A percentile compares a stretch with the other conserved stretches of the same genome.
Evolutionary conservation across 2,113 vertebrate species (phyloP).

Genomic region (Entelurus aequoreus): DNA sequence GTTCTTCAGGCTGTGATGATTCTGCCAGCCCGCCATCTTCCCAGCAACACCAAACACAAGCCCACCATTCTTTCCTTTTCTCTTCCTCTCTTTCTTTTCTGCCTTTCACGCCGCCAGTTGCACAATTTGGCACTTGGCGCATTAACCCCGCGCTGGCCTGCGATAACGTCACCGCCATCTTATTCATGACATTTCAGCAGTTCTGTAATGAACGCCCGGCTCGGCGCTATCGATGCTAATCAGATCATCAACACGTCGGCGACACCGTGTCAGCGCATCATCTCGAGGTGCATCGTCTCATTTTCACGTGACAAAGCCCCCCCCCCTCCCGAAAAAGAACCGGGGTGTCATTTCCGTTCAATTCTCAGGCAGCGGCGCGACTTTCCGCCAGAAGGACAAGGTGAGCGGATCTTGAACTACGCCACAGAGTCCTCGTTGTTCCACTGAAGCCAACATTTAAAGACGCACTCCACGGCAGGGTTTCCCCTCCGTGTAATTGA

Average conservation of each 20-base stretch:
- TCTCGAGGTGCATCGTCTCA: constrained; percentile 32
- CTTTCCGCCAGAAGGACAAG: not conserved
- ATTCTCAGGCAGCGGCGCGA: not conserved
- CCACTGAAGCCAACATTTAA: not conserved
- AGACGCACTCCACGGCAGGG: no score
- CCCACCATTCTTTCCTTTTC: constrained; percentile 1
- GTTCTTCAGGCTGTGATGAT: constrained; percentile 39
- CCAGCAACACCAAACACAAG: constrained; percentile 33
- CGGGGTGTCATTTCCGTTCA: constrained; percentile 6
- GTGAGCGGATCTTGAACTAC: not conserved
- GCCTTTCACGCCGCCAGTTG: constrained; percentile 34
- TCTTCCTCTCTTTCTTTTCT: not conserved
- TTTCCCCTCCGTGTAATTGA: no score
- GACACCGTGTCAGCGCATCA: constrained; percentile 57
- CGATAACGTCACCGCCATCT: not conserved
- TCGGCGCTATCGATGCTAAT: constrained; percentile 6
- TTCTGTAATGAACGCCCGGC: constrained; percentile 33
- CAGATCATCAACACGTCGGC: constrained; percentile 19
- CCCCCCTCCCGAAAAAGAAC: constrained; percentile 2
- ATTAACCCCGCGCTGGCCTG: constrained; percentile 33
- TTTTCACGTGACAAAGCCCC: constrained; percentile 30
- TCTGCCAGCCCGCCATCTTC: constrained; percentile 39
- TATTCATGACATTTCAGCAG: not conserved
- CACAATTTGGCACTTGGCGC: constrained; percentile 7
- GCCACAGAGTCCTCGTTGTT: not conserved